Conservation (phyloP, 2,797 vertebrate genomes). For the Selene dorsalis region DNA sequence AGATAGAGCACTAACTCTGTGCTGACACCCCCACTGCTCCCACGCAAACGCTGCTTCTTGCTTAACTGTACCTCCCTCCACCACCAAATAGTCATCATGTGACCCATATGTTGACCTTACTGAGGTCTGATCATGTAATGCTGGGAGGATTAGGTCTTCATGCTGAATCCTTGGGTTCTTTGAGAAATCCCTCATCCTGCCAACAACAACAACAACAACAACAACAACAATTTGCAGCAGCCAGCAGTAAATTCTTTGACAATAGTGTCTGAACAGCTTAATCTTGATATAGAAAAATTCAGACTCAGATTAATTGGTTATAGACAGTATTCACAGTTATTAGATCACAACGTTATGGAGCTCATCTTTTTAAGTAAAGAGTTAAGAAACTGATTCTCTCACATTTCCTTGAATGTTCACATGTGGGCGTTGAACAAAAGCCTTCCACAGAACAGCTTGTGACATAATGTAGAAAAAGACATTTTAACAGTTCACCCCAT, state of each 20-base stretch:
- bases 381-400: background rate
- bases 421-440: background rate
- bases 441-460: background rate
- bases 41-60: background rate
- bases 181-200: background rate
- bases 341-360: too few species aligned
- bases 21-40: background rate
- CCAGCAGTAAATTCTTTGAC: too few species aligned
- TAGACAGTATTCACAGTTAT: background rate
- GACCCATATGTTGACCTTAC: background rate
- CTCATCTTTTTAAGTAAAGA: background rate
- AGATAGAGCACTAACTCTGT: background rate
- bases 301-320: background rate
- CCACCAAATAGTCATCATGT: background rate
- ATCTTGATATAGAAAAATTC: background rate
- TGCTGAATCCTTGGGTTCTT: background rate
- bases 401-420: background rate
- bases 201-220: background rate
- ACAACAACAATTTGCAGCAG: background rate
- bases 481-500: background rate
- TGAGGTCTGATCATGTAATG: background rate
- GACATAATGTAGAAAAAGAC: background rate
- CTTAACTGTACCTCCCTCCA: background rate
- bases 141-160: conserved; percentile 10
- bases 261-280: background rate